A percentile compares a stretch with the other conserved stretches of the same genome.
These are phyloP conservation scores for Drosophila virilis DNA, from an alignment of 1,140 invertebrate species.

Conservation along the genomic window DNA sequence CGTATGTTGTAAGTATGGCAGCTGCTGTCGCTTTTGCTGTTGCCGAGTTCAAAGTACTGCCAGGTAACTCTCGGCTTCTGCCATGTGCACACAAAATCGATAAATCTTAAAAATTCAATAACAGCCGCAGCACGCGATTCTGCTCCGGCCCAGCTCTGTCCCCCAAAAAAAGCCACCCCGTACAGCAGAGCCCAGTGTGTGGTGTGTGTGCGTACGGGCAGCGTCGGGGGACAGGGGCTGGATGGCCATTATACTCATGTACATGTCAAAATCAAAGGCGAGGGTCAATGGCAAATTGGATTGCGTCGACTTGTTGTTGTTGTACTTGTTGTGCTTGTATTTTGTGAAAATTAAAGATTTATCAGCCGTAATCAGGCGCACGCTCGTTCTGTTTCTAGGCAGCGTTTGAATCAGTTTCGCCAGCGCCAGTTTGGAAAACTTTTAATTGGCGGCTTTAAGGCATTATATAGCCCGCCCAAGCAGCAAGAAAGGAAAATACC, in stretches of 20 bases:
- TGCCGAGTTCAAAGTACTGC: constrained; percentile 66
- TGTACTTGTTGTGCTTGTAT: constrained; percentile 20
- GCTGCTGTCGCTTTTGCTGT: constrained; percentile 47
- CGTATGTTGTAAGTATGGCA: constrained; percentile 31
- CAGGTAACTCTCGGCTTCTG: constrained; percentile 37
- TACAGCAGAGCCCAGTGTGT: too few species aligned
- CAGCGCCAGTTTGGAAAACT: constrained; percentile 50
- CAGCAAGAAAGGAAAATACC: constrained; percentile 22
- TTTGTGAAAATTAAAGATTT: constrained; percentile 66
- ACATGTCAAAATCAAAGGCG: constrained; percentile 53
- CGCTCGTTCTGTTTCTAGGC: constrained; percentile 10
- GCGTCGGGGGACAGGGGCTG: not conserved
- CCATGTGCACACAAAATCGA: constrained; percentile 73
- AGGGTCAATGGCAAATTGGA: constrained; percentile 75
- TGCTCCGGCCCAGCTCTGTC: not conserved
- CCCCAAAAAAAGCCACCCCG: not conserved
- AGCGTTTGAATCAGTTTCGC: constrained; percentile 5
- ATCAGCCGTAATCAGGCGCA: constrained; percentile 43
- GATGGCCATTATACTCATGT: constrained; percentile 5
- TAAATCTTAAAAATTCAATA: constrained; percentile 83
- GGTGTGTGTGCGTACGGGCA: not conserved
- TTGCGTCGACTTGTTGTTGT: constrained; percentile 35
- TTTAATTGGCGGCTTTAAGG: constrained; percentile 81
- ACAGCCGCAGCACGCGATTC: constrained; percentile 64
- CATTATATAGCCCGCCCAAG: constrained; percentile 44